Conservation (phyloP, 2,888 invertebrate species). For the Callyntrura guangdongensis region DNA sequence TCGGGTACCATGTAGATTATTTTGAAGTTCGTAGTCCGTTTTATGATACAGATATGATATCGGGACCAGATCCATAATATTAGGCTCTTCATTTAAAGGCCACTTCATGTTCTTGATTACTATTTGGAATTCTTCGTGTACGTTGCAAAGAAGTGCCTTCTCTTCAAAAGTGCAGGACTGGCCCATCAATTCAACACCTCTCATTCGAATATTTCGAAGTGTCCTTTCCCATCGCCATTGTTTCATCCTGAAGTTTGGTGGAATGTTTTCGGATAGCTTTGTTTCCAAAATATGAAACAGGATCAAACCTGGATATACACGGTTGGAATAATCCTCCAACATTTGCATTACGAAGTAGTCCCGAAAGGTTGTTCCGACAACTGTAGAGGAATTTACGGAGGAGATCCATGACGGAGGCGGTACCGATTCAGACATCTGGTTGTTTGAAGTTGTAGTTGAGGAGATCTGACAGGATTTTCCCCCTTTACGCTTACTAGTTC, state of each 20-base stretch:
- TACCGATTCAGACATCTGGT: no score
- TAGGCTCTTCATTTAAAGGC: neutral
- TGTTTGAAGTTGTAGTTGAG: no score
- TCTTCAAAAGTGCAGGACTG: neutral
- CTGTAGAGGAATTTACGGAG: no score
- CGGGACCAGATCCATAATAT: neutral
- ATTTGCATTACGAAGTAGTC: no score
- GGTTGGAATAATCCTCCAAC: no score
- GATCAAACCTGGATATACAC: neutral
- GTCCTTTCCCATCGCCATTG: no score
- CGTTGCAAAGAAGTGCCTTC: neutral
- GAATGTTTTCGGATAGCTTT: neutral
- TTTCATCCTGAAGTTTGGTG: neutral
- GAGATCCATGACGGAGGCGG: no score
- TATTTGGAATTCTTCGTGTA: neutral
- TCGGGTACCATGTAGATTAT: neutral
- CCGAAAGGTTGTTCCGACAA: no score
- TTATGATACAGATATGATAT: neutral
- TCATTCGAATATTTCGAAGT: no score
- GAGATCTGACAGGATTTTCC: no score
- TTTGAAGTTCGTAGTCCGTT: no score
- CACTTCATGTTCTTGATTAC: neutral
- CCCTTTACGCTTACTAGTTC: no score
- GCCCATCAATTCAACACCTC: neutral
- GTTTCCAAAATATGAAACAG: neutral